These are phyloP conservation scores for Tridacna crocea DNA, from an alignment of 2,888 invertebrate species.

Conservation along the genomic window DNA sequence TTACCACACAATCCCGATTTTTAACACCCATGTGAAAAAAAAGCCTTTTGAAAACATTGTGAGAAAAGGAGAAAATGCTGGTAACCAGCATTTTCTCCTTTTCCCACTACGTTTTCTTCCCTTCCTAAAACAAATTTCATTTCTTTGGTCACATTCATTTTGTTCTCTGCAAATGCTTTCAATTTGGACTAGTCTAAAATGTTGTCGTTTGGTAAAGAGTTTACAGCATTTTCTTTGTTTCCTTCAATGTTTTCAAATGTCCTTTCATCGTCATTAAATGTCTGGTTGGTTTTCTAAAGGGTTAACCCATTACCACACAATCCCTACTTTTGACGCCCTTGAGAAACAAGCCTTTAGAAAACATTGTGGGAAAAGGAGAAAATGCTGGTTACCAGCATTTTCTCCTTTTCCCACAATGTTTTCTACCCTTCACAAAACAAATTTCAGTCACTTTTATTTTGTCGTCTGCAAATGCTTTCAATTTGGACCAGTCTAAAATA, in stretches of 20 bases:
- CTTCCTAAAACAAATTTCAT: no score
- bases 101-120: no score
- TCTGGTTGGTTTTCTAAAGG: not conserved
- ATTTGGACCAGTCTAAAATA: not conserved
- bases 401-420: not conserved
- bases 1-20: no score
- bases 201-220: no score
- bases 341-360: no score
- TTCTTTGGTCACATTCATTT: no score
- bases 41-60: not conserved
- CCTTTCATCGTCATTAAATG: not conserved
- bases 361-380: not conserved
- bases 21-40: not conserved
- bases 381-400: not conserved
- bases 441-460: not conserved
- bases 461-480: no score
- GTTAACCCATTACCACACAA: not conserved
- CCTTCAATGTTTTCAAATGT: not conserved
- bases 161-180: no score
- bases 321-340: no score
- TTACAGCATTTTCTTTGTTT: not conserved
- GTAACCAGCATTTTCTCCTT: no score
- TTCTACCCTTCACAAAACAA: not conserved
- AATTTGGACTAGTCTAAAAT: no score
- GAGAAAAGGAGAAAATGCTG: no score